Base-by-base conservation (phyloP, 2,797 vertebrate genomes). In the Leptodactylus fallax region DNA sequence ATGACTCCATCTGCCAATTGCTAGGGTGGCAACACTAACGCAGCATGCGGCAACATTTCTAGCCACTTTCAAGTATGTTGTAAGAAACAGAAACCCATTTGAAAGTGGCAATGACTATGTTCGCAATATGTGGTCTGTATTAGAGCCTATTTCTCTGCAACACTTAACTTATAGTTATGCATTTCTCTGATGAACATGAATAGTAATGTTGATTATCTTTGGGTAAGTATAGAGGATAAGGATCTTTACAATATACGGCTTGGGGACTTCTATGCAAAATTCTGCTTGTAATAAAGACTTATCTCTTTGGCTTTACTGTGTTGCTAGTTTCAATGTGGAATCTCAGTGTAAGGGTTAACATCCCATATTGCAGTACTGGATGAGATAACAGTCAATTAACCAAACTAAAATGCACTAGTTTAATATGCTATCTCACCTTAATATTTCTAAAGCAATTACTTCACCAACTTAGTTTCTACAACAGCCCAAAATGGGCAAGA, bases 361-460 rank as follows among this genome's bases (percentile, higher is more conserved):
- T 53, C 13, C 49, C 49, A 51, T 23, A 53, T 11, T 51, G 19
- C 49, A 77, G 11, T 1, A 53, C 72, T 77, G 11, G 21, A 21
- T 23, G 49, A 11, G 69, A 76, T 76, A 49, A 77, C 11, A 77
- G 9, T 23, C 45, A 49, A 49, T 74, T 36, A 74, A 12, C 45
- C 71, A 49, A 72, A 49, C 71, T 74, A 74, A 11, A 49, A 49
- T 21, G 72, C 10, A 53, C 19, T 12, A 12, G 11, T 53, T 23
- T 53, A 77, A 77, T 23, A 77, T 23, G 47, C 47, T n/a, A 77
- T 77, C 6, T 53, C 21, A 51, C n/a, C n/a, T n/a, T 77, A 77
- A 51, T 77, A 77, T 77, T 77, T 53, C 21, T 77, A 53, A 76
- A 49, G 21, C 21, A 77, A 77, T 77, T n/a, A 51, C 72, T 77